Conservation (phyloP, 2,113 vertebrate species). For the Thamnophis sirtalis region DNA sequence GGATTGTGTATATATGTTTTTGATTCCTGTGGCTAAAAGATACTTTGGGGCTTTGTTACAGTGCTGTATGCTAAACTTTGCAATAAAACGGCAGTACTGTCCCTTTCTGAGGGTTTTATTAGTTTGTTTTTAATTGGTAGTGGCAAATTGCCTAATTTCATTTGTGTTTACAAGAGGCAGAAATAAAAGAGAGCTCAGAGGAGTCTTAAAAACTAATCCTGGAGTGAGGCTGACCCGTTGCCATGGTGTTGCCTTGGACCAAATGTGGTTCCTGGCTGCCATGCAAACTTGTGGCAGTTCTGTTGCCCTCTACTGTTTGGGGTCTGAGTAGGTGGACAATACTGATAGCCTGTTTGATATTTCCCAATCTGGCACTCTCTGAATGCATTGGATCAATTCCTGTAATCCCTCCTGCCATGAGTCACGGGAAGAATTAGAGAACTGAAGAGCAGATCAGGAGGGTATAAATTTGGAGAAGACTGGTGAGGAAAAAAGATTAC, state of each 20-base stretch:
- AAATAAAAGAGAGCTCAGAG: conserved; percentile 1
- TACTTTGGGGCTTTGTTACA: neutral
- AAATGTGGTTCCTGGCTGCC: neutral
- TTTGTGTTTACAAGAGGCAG: conserved; percentile 2
- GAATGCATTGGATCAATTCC: neutral
- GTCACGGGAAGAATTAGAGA: neutral
- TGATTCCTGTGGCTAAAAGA: neutral
- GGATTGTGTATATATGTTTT: neutral
- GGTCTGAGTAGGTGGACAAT: neutral
- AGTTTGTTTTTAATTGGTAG: neutral
- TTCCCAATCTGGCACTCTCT: neutral
- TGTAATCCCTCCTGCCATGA: neutral
- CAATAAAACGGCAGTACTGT: accelerated
- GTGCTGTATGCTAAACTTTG: neutral
- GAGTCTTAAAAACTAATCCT: neutral
- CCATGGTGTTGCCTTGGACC: neutral
- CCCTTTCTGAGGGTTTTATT: neutral
- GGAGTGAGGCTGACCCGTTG: neutral
- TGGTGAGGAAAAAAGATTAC: neutral
- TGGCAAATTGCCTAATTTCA: neutral
- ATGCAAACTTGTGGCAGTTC: neutral
- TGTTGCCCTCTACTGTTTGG: neutral
- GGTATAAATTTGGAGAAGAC: neutral
- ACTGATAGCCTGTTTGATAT: neutral
- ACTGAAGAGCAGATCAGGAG: neutral